Conservation (phyloP, 2,888 invertebrate species). For the Polyommatus icarus region DNA sequence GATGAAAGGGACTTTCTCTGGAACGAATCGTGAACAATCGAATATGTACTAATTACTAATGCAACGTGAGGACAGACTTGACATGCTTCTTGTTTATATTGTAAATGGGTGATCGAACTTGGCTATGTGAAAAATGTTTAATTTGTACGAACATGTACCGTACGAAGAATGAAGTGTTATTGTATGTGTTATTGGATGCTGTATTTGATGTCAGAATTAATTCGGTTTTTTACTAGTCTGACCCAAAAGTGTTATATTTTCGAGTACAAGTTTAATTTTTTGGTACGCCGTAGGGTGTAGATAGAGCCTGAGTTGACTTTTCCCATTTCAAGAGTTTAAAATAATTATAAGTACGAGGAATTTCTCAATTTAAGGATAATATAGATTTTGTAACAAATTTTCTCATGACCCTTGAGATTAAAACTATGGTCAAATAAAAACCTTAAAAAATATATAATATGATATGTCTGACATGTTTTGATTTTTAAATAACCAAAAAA, state of each 20-base stretch:
- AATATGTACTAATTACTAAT: conserved; percentile 66
- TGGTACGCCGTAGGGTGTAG: too few species aligned
- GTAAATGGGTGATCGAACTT: conserved; percentile 31
- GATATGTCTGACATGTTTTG: background rate
- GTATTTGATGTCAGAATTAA: background rate
- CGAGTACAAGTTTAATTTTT: background rate
- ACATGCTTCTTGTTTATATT: conserved; percentile 37
- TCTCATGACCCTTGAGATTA: background rate
- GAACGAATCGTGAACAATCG: conserved; percentile 60
- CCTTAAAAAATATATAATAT: background rate
- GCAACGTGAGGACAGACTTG: conserved; percentile 51
- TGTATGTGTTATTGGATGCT: background rate
- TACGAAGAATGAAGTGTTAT: background rate
- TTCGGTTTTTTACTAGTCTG: background rate
- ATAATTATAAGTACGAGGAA: too few species aligned
- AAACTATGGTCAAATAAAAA: background rate
- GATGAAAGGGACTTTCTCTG: conserved; percentile 64
- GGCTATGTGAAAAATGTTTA: background rate
- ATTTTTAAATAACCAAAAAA: background rate
- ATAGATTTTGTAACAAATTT: background rate
- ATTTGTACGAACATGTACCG: conserved; percentile 1
- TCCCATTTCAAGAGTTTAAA: too few species aligned
- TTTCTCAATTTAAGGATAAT: too few species aligned
- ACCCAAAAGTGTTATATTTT: background rate
- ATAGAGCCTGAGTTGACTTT: too few species aligned